Evolutionary conservation across 1,140 invertebrate species (phyloP).

Genomic region (Scaptomyza pallida): DNA sequence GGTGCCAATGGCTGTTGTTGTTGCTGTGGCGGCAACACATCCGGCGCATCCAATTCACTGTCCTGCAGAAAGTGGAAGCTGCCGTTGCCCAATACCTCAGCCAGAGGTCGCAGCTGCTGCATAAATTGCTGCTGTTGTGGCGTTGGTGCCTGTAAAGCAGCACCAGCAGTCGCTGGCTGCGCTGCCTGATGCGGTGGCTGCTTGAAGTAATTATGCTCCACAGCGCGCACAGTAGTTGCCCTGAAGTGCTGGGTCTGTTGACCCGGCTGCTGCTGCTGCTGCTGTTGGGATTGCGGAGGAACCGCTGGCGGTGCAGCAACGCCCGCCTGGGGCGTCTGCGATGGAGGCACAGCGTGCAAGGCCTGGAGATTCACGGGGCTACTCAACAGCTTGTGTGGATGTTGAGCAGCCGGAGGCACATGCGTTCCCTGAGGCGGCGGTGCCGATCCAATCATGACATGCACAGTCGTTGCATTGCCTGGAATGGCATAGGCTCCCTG

Average conservation of each 20-base stretch:
- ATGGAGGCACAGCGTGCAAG: slow-evolving; percentile 38
- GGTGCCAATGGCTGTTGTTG: slow-evolving; percentile 43
- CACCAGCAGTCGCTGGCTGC: slow-evolving; percentile 81
- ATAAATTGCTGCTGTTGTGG: slow-evolving; percentile 72
- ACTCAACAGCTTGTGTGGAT: slow-evolving; percentile 67
- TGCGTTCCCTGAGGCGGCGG: slow-evolving; percentile 69
- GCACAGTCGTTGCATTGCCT: slow-evolving; percentile 74
- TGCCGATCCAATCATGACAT: slow-evolving; percentile 77
- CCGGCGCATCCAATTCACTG: slow-evolving; percentile 90
- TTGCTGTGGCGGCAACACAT: slow-evolving; percentile 68
- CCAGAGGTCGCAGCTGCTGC: slow-evolving; percentile 87
- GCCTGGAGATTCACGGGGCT: slow-evolving; percentile 76
- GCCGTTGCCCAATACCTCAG: slow-evolving; percentile 88
- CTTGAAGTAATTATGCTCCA: slow-evolving; percentile 86
- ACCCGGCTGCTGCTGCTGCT: slow-evolving; percentile 34
- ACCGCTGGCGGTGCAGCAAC: not conserved
- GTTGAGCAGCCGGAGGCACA: slow-evolving; percentile 41
- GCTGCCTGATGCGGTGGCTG: slow-evolving; percentile 84
- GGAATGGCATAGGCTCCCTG: slow-evolving; percentile 53
- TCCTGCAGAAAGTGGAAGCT: slow-evolving; percentile 91
- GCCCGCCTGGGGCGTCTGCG: not conserved
- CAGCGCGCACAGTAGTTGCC: slow-evolving; percentile 85
- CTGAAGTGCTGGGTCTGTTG: slow-evolving; percentile 62
- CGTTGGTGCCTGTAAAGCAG: slow-evolving; percentile 49
- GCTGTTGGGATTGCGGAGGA: slow-evolving; percentile 36